phyloP scores from a whole-genome alignment of 2,888 invertebrate species.

The Strigamia maritima region DNA sequence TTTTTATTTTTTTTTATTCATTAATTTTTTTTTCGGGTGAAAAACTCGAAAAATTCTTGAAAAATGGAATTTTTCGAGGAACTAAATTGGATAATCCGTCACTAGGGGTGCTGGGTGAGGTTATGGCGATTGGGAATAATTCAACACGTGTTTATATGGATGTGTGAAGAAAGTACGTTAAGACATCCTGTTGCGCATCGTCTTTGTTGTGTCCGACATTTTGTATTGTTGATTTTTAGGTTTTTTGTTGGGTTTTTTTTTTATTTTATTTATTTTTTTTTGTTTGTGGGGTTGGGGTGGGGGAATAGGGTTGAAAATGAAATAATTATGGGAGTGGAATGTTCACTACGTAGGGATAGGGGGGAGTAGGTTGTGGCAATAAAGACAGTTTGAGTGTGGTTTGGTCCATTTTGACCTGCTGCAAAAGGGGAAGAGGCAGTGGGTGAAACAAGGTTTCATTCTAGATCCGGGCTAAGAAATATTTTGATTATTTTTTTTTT shows the following conservation, averaged over 20 bases:
- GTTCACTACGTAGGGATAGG: neutral
- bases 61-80: too few relatives aligned
- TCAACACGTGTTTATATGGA: neutral
- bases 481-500: neutral
- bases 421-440: neutral
- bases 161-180: neutral
- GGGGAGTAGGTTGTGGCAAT: constrained; percentile 1
- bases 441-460: too few relatives aligned
- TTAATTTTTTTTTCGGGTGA: neutral
- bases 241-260: neutral
- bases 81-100: too few relatives aligned
- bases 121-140: neutral
- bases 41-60: too few relatives aligned
- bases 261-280: neutral
- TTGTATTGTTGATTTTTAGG: neutral
- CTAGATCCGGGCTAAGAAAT: neutral
- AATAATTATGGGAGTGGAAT: constrained; percentile 1
- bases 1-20: neutral
- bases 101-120: neutral
- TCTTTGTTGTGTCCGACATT: neutral
- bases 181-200: neutral
- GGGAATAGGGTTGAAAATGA: neutral
- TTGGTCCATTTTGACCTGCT: neutral
- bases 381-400: neutral
- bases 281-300: neutral